Conservation (phyloP, 2,797 vertebrate genomes). For the Denticeps clupeoides region DNA sequence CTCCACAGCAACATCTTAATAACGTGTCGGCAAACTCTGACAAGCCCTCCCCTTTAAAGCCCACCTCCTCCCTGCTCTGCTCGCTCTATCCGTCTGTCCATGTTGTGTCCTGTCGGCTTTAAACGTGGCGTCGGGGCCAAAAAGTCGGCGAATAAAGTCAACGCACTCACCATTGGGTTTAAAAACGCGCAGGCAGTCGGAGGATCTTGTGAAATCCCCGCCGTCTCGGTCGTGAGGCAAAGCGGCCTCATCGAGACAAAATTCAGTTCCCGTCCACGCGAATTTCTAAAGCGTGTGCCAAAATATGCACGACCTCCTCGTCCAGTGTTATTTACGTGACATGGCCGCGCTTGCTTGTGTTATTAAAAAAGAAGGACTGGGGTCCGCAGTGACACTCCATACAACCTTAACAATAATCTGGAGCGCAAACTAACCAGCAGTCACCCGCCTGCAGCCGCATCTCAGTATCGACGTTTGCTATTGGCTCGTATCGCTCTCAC, state of each 20-base stretch:
- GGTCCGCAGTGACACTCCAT: conserved; percentile 75
- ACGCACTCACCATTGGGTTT: conserved; percentile 1
- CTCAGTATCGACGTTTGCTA: conserved; percentile 43
- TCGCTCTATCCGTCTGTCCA: conserved; percentile 41
- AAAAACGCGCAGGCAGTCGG: conserved; percentile 7
- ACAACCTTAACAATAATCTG: conserved; percentile 86
- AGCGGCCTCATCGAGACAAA: conserved; percentile 53
- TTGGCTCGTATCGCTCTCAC: conserved; percentile 39
- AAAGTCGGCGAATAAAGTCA: not conserved
- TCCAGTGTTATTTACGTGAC: conserved; percentile 30
- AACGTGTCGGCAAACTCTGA: conserved; percentile 17
- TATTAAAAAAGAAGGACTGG: conserved; percentile 33
- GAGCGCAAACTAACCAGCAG: conserved; percentile 76
- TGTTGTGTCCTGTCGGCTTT: conserved; percentile 45
- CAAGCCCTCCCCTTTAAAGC: conserved; percentile 52
- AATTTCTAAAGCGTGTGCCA: conserved; percentile 13
- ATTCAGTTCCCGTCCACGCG: conserved; percentile 29
- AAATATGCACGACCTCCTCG: conserved; percentile 28
- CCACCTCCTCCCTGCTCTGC: conserved; percentile 35
- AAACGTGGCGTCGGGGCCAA: conserved; percentile 17
- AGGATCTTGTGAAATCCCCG: conserved; percentile 10
- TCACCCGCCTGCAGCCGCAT: conserved; percentile 61
- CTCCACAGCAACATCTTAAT: not conserved
- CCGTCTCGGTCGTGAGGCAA: conserved; percentile 30
- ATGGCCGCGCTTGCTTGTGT: conserved; percentile 32